phyloP scores from a whole-genome alignment of 2,797 vertebrate genomes.

The Darevskia nairensis region DNA sequence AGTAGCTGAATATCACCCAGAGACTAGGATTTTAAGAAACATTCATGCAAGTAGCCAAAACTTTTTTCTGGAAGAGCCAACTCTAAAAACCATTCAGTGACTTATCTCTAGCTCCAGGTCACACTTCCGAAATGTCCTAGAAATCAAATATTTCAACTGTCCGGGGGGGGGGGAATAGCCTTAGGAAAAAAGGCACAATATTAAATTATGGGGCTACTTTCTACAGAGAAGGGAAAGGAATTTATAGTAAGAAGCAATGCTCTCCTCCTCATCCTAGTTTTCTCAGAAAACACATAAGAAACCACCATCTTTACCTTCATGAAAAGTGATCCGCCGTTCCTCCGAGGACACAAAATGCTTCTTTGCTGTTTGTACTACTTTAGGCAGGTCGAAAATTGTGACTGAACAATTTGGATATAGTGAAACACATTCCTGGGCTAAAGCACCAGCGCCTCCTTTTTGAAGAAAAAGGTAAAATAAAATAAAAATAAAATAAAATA shows the following conservation, averaged over 20 bases:
- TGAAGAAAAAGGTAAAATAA: neutral
- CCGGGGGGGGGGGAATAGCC: neutral
- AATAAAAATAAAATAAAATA: neutral
- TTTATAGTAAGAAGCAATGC: neutral
- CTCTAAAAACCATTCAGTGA: neutral
- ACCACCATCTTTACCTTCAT: slow-evolving; percentile 78
- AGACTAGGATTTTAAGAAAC: neutral
- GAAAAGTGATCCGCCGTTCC: slow-evolving; percentile 78
- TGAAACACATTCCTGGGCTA: slow-evolving; percentile 84
- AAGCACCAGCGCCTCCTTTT: slow-evolving; percentile 88
- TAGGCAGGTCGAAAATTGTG: slow-evolving; percentile 88
- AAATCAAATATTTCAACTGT: neutral
- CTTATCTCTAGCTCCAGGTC: neutral
- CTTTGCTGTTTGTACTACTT: slow-evolving; percentile 80
- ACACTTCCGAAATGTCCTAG: neutral
- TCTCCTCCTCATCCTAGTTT: neutral
- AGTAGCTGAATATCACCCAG: too few relatives aligned
- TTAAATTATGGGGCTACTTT: neutral
- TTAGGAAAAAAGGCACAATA: neutral
- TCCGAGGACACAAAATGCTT: slow-evolving; percentile 76
- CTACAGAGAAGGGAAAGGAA: neutral
- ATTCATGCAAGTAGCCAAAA: neutral
- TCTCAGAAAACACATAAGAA: neutral
- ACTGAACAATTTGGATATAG: slow-evolving; percentile 84
- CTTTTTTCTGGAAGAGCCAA: neutral